Percentiles rank a stretch among this genome's conserved stretches.
phyloP scores from a whole-genome alignment of 2,888 invertebrate species.

The Drosophila kokeensis region DNA sequence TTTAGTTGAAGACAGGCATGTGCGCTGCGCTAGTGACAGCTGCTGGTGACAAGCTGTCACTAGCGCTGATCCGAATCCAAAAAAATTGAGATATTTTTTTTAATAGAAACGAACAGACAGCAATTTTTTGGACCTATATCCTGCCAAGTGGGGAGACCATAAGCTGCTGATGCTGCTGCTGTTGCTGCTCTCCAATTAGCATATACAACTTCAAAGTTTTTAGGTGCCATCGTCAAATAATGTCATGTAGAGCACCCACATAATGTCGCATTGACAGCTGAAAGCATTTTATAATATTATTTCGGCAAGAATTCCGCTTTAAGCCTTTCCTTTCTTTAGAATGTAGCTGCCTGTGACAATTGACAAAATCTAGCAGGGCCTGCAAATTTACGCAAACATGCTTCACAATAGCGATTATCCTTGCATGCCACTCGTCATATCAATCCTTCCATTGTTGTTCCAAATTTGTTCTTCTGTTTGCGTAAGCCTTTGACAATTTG shows the following conservation, averaged over 20 bases:
- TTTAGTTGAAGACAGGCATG: constrained; percentile 60
- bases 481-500: constrained; percentile 48
- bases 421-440: constrained; percentile 8
- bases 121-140: constrained; percentile 27
- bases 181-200: constrained; percentile 49
- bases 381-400: constrained; percentile 53
- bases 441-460: constrained; percentile 48
- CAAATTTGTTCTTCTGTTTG: constrained; percentile 15
- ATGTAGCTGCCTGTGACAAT: constrained; percentile 42
- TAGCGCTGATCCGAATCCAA: constrained; percentile 54
- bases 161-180: constrained; percentile 26
- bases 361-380: constrained; percentile 26
- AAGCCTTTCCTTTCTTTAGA: constrained; percentile 47
- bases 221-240: constrained; percentile 16
- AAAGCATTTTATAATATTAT: constrained; percentile 8
- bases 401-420: constrained; percentile 62
- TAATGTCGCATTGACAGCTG: constrained; percentile 48
- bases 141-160: constrained; percentile 35
- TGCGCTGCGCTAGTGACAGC: constrained; percentile 43
- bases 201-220: constrained; percentile 50
- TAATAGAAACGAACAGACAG: constrained; percentile 44
- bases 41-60: constrained; percentile 53
- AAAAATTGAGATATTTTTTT: constrained; percentile 62
- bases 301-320: constrained; percentile 5
- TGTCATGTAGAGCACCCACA: constrained; percentile 61